Base-by-base conservation (phyloP, 2,888 invertebrate species). In the Serripes groenlandicus region DNA sequence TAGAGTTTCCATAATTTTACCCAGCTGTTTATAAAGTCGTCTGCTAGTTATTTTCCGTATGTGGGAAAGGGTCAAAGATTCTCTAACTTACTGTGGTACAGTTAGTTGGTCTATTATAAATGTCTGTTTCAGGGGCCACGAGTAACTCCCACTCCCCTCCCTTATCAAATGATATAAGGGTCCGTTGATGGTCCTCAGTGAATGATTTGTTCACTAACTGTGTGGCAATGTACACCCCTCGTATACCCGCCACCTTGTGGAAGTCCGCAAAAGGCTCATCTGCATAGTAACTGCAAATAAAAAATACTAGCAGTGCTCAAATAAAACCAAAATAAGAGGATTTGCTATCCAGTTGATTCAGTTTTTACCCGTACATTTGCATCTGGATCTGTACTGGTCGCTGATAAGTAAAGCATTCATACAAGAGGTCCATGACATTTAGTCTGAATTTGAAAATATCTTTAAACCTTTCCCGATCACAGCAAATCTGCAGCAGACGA, bases 171-270 rank as follows among this genome's bases (percentile, higher is more conserved):
- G 97, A 97, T 75, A 98, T 98, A 72, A 97, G 94, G 0, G 98
- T 97, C 0, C 96, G 95, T 68, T 98, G 95, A 93, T 97, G 96
- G 89, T 97, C 97, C 0, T 97, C 97, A 0, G 96, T 95, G 90
- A 96, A 96, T 3, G 87, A 72, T 15, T 76, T 73, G 69, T 89
- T 88, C 11, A 89, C 89, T 0, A 98, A 96, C 92, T 97, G 96
- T 0, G 98, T 98, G 0, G 97, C 98, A 85, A 98, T 97, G 95
- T 98, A 98, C 89, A 98, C 97, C 0, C 98, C 98, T 62, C 97
- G 96, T 69, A 98, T 95, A 0, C 98, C 98, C 94, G 97, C 97
- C 0, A 98, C 97, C 92, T 97, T 97, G 94, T 98, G 97, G 0
- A 98, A 95, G 93, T 98, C 98, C 1, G 97, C 97, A 95, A 98